Conservation (phyloP, 2,113 vertebrate genomes). For the Falcunculus frontatus region DNA sequence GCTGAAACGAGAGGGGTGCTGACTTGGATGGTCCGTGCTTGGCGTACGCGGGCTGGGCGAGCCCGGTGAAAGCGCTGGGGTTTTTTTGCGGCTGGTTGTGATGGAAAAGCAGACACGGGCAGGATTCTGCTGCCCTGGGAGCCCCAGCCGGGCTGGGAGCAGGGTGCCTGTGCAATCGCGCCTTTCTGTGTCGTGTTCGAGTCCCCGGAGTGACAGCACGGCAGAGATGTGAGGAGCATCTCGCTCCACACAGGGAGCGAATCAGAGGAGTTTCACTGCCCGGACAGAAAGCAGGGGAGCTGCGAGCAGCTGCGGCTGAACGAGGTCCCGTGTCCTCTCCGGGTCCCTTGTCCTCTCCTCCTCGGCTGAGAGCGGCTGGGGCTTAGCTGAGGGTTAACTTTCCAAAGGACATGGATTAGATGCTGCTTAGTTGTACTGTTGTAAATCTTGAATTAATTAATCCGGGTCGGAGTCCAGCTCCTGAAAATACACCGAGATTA, state of each 20-base stretch:
- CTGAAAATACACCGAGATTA: not conserved
- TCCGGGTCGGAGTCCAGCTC: not conserved
- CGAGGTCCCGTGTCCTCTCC: not conserved
- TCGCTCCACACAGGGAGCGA: fast-evolving
- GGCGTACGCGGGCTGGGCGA: not conserved
- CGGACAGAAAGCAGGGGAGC: not conserved
- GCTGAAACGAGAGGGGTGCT: no score
- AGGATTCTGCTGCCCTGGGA: not conserved
- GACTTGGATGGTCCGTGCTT: fast-evolving
- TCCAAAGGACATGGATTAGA: not conserved
- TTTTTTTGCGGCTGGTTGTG: not conserved
- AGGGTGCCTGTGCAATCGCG: fast-evolving
- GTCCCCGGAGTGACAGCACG: not conserved
- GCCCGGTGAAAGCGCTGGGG: fast-evolving
- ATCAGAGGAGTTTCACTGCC: not conserved
- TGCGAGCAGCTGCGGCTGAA: not conserved
- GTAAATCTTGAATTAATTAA: not conserved
- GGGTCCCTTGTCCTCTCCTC: not conserved
- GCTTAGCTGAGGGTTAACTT: not conserved
- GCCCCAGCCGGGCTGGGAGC: not conserved
- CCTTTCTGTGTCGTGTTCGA: fast-evolving
- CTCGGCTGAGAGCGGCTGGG: not conserved
- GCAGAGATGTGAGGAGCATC: not conserved
- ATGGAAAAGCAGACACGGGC: not conserved
- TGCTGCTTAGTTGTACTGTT: not conserved